Conservation (phyloP, 2,797 vertebrate species). For the Euthynnus affinis region DNA sequence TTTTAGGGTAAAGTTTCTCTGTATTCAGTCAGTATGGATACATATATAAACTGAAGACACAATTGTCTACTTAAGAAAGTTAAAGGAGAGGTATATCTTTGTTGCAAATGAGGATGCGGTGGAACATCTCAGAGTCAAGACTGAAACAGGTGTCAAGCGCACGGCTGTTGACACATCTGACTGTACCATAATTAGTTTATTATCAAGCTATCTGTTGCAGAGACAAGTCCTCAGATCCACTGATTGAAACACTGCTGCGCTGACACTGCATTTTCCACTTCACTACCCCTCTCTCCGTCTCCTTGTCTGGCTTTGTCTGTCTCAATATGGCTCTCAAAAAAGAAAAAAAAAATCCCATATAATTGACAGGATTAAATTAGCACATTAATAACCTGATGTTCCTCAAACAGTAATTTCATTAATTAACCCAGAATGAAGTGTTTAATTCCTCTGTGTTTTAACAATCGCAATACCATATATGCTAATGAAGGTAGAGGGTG, state of each 20-base stretch:
- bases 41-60: neutral
- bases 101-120: neutral
- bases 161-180: constrained; percentile 45
- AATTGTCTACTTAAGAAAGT: neutral
- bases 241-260: constrained; percentile 61
- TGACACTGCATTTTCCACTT: constrained; percentile 61
- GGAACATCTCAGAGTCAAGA: neutral
- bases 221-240: constrained; percentile 46
- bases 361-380: constrained; percentile 59
- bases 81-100: neutral
- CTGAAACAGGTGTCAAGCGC: constrained; percentile 51
- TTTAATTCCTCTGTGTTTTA: constrained; percentile 45
- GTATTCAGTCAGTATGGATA: neutral
- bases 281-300: constrained; percentile 16
- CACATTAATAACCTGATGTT: constrained; percentile 60
- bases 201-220: constrained; percentile 56
- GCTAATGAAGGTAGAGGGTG: constrained; percentile 23
- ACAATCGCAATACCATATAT: constrained; percentile 19
- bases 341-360: constrained; percentile 6
- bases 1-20: neutral
- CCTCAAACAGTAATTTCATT: constrained; percentile 57
- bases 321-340: constrained; percentile 11
- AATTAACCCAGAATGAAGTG: constrained; percentile 60
- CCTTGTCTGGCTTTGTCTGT: constrained; percentile 13
- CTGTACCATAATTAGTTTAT: constrained; percentile 69